Conservation (phyloP, 2,888 invertebrate species). For the Glyphotaelius pellucidus region DNA sequence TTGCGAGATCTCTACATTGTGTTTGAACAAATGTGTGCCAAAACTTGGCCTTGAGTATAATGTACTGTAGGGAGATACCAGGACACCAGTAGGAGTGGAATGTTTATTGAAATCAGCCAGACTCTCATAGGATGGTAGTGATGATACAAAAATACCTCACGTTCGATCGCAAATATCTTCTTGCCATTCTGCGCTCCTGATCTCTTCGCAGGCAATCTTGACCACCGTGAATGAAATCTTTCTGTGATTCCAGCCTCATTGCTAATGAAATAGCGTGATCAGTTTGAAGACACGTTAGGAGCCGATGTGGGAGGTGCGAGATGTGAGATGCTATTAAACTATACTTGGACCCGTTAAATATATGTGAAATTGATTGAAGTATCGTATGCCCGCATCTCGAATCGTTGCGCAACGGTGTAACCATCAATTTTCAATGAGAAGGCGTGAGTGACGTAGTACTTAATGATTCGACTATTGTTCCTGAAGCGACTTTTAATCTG, state of each 20-base stretch:
- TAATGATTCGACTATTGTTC: not conserved
- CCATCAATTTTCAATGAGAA: slow-evolving; percentile 3
- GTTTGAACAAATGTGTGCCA: too few species aligned
- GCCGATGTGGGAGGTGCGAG: slow-evolving; percentile 22
- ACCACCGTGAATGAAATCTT: not conserved
- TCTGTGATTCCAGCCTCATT: not conserved
- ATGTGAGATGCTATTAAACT: not conserved
- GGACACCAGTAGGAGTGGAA: not conserved
- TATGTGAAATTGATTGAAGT: slow-evolving; percentile 40
- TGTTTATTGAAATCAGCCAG: not conserved
- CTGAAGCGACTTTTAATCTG: not conserved
- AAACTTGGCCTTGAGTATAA: too few species aligned
- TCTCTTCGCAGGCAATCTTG: not conserved
- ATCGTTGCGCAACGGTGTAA: not conserved
- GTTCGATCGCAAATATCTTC: not conserved
- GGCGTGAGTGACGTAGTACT: not conserved
- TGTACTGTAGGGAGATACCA: too few species aligned
- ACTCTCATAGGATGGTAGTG: not conserved
- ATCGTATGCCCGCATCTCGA: slow-evolving; percentile 20
- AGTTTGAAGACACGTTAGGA: not conserved
- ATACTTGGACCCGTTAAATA: slow-evolving; percentile 28
- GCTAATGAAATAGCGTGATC: slow-evolving; percentile 32
- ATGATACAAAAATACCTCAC: too few species aligned
- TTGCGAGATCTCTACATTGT: too few species aligned
- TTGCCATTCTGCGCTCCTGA: not conserved